Evolutionary conservation across 2,797 vertebrate species (phyloP).

Genomic region (Tenualosa ilisha): DNA sequence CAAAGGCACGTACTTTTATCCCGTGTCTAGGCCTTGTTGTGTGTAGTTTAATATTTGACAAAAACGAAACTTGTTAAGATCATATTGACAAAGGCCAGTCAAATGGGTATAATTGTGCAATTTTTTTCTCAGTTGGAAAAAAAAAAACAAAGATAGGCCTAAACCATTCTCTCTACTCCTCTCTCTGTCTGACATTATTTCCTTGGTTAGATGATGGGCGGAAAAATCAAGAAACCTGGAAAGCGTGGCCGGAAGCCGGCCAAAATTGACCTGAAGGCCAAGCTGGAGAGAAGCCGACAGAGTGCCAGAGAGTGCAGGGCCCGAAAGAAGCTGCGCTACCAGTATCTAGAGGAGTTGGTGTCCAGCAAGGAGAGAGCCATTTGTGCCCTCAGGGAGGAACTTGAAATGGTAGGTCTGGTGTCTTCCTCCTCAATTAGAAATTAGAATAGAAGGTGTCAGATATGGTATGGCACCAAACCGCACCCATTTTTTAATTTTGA

Average conservation of each 20-base stretch:
- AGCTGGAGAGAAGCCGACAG: constrained; percentile 93
- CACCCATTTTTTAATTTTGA: no score
- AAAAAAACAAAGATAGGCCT: not conserved
- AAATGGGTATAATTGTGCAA: no score
- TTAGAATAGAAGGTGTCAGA: no score
- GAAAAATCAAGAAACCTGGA: constrained; percentile 95
- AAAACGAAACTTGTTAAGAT: not conserved
- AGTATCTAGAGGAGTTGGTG: constrained; percentile 95
- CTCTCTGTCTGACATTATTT: not conserved
- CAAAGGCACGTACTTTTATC: no score
- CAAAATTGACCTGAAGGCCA: constrained; percentile 97
- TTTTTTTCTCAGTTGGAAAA: no score
- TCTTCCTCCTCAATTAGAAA: not conserved
- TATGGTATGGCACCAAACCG: no score
- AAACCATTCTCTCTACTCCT: not conserved
- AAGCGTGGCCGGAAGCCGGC: constrained; percentile 95
- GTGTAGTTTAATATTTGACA: no score
- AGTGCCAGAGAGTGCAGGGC: constrained; percentile 94
- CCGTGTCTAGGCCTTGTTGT: no score
- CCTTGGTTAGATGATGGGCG: constrained; percentile 79
- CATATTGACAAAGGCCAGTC: not conserved
- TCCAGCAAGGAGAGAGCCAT: constrained; percentile 94
- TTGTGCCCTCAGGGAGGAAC: constrained; percentile 93
- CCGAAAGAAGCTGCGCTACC: constrained; percentile 93
- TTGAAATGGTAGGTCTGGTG: constrained; percentile 85